phyloP scores from a whole-genome alignment of 2,888 invertebrate species.

The Stictocephala bisonia region DNA sequence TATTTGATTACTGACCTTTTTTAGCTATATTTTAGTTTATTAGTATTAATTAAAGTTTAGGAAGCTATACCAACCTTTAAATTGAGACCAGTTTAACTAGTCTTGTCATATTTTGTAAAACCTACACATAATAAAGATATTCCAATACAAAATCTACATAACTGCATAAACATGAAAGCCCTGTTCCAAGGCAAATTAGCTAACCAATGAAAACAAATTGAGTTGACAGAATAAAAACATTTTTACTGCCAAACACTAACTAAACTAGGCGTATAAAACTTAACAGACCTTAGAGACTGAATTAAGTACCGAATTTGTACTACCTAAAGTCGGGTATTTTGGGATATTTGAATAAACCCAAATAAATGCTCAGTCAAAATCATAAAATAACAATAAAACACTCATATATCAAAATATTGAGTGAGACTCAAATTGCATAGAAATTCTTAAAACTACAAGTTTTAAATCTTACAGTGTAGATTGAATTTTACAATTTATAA shows the following conservation, averaged over 20 bases:
- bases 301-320: slow-evolving; percentile 5
- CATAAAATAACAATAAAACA: neutral
- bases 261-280: neutral
- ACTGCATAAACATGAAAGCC: slow-evolving; percentile 1
- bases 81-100: too few species aligned
- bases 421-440: too few species aligned
- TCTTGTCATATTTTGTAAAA: too few species aligned
- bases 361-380: neutral
- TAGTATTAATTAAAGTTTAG: too few species aligned
- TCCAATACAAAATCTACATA: slow-evolving; percentile 7
- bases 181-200: neutral
- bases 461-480: too few species aligned
- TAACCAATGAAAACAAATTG: neutral
- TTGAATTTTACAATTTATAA: too few species aligned
- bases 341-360: neutral
- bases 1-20: too few species aligned
- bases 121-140: neutral
- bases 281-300: neutral
- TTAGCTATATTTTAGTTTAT: too few species aligned
- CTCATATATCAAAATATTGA: neutral
- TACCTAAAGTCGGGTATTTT: neutral
- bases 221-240: neutral
- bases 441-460: too few species aligned
- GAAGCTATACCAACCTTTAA: too few species aligned
- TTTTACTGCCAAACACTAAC: neutral